These are phyloP conservation scores for Spinibarbus caldwelli DNA, from an alignment of 2,797 vertebrate genomes.

Conservation along the genomic window DNA sequence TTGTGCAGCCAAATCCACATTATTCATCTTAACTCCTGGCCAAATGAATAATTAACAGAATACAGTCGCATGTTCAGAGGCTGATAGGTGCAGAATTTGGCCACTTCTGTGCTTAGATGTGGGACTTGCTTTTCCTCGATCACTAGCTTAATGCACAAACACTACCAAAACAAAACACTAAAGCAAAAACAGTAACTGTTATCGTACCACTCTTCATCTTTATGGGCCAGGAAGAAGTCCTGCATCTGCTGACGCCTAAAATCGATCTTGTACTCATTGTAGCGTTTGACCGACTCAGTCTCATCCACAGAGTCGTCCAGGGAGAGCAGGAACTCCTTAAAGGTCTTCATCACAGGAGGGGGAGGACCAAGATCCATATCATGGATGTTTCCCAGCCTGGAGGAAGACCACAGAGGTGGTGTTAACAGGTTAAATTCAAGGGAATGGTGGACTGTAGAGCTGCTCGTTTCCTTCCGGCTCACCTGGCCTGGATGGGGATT, in stretches of 20 bases:
- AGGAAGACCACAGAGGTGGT: background rate
- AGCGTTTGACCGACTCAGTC: conserved; percentile 92
- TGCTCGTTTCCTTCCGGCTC: conserved; percentile 49
- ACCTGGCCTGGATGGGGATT: conserved; percentile 94
- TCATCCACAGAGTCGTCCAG: conserved; percentile 94
- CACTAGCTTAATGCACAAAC: background rate
- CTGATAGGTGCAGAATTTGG: background rate
- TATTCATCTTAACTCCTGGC: background rate
- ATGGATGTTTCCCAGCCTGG: conserved; percentile 90
- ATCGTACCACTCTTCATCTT: conserved; percentile 97
- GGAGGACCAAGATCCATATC: conserved; percentile 91
- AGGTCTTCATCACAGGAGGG: conserved; percentile 90
- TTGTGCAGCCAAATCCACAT: background rate
- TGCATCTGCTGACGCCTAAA: conserved; percentile 96
- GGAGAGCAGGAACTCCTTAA: conserved; percentile 93
- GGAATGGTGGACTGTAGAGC: background rate
- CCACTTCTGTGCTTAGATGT: background rate
- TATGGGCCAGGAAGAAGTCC: conserved; percentile 95
- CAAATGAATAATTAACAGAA: background rate
- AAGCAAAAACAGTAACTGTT: conserved; percentile 40
- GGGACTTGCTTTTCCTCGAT: background rate
- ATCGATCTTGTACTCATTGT: conserved; percentile 95
- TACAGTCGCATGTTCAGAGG: background rate
- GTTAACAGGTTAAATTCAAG: background rate
- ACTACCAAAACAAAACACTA: background rate